A percentile compares a stretch with the other conserved stretches of the same genome.
phyloP scores from a whole-genome alignment of 2,113 vertebrate species.

The Sinocyclocheilus anshuiensis region DNA sequence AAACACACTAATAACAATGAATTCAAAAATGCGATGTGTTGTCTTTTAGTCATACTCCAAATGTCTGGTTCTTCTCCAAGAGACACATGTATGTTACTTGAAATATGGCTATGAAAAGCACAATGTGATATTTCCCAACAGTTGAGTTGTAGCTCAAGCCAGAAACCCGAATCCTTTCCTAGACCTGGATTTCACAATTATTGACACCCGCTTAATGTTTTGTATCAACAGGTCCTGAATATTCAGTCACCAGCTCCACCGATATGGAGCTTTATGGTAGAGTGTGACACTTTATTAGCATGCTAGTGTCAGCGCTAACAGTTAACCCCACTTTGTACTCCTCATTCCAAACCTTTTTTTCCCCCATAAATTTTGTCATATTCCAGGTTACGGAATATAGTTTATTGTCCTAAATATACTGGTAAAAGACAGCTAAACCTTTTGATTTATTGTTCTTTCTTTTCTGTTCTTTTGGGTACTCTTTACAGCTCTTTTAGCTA shows the following conservation, averaged over 20 bases:
- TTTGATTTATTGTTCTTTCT: background rate
- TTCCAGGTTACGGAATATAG: slow-evolving; percentile 3
- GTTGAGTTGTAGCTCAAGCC: background rate
- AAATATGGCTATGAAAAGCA: background rate
- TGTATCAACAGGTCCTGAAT: slow-evolving; percentile 65
- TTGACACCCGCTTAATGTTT: slow-evolving; percentile 40
- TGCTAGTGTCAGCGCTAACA: slow-evolving; percentile 15
- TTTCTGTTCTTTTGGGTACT: background rate
- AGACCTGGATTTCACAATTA: background rate
- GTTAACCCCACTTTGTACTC: background rate
- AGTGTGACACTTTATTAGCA: slow-evolving; percentile 41
- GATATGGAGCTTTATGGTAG: slow-evolving; percentile 64
- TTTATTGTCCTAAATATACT: background rate
- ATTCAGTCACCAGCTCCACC: slow-evolving; percentile 56
- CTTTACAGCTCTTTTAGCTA: background rate
- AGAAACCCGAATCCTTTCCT: background rate
- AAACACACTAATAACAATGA: background rate
- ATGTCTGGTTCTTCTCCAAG: background rate
- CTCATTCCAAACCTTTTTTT: background rate
- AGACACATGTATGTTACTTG: background rate
- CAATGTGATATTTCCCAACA: background rate
- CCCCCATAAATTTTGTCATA: background rate
- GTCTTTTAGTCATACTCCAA: background rate
- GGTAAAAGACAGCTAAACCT: background rate
- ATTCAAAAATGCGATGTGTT: background rate